Conservation (phyloP, 2,797 vertebrate species). For the Knipowitschia caucasica region DNA sequence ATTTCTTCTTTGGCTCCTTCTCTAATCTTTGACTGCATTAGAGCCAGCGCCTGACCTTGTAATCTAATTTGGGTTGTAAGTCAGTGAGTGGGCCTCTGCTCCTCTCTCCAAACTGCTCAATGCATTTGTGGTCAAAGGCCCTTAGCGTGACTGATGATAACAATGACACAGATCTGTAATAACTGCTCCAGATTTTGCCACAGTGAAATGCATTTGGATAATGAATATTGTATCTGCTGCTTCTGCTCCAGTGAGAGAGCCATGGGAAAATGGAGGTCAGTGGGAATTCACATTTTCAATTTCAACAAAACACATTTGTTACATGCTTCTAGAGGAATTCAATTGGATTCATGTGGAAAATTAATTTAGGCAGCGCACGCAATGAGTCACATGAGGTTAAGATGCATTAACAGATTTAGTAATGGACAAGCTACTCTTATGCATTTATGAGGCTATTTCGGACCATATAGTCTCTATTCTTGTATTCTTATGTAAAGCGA, state of each 20-base stretch:
- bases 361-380: background rate
- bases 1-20: conserved; percentile 46
- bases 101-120: conserved; percentile 41
- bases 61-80: conserved; percentile 57
- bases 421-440: too few relatives aligned
- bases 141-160: conserved; percentile 24
- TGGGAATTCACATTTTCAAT: conserved; percentile 7
- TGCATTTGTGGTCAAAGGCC: conserved; percentile 43
- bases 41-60: conserved; percentile 52
- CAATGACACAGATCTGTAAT: conserved; percentile 18
- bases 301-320: conserved; percentile 8
- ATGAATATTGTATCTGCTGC: conserved; percentile 1
- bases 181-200: conserved; percentile 25
- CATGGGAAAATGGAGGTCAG: background rate
- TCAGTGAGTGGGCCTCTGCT: conserved; percentile 39
- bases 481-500: too few relatives aligned
- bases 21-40: conserved; percentile 55
- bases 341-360: background rate
- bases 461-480: too few relatives aligned
- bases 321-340: background rate
- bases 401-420: conserved; percentile 13
- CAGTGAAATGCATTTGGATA: conserved; percentile 12
- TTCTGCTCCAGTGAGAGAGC: conserved; percentile 3
- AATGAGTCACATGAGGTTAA: background rate
- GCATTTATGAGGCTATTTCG: too few relatives aligned